Base-by-base conservation (phyloP, 2,888 invertebrate species). In the Clostera curtula region DNA sequence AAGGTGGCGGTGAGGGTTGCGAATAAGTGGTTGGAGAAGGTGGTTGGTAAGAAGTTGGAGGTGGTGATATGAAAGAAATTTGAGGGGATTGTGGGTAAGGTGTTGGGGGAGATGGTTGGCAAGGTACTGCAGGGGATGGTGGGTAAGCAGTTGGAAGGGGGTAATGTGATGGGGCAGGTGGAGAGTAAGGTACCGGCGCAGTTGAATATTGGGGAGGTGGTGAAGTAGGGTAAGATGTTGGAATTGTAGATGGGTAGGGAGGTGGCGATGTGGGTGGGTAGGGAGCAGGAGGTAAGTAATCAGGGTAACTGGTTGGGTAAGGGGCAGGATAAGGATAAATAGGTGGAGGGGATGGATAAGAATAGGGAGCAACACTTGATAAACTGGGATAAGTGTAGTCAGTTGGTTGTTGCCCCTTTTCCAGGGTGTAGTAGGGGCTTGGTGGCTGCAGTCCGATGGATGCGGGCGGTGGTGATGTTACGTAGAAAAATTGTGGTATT, bases 401-500 rank as follows among this genome's bases (percentile, higher is more conserved):
- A 5, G 10, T 15, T n/a, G 30, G 24, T 1, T 34, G 31, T 2
- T 40, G 9, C 3, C 9, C 7, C 8, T 18, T 14, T 22, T 48
- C 47, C 5, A 36, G 37, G 4, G 22, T 12, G 12, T 41, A 49
- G 12, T 29, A 41, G 8, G 33, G 22, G 8, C 4, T 28, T 1
- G 40, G 24, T 5, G n/a, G 29, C 9, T n/a, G 29, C n/a, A 5
- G 31, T 29, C 35, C 9, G 57, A 51, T 12, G 60, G 56, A 1
- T 54, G 29, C 5, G 54, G 22, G 19, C 1, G 54, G 27, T 2
- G 57, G 34, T 12, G 55, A 42, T 3, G 69, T 46, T 15, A 63
- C 51, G 32, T 66, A 76, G 20, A 72, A 37, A 1, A 68, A 44
- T 45, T 66, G 67, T 1, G 63, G 61, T 12, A 43, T 17, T 0